A percentile compares a stretch with the other conserved stretches of the same genome.
These are phyloP conservation scores for Magallana ariakensis DNA, from an alignment of 1,140 invertebrate genomes.

Conservation along the genomic window DNA sequence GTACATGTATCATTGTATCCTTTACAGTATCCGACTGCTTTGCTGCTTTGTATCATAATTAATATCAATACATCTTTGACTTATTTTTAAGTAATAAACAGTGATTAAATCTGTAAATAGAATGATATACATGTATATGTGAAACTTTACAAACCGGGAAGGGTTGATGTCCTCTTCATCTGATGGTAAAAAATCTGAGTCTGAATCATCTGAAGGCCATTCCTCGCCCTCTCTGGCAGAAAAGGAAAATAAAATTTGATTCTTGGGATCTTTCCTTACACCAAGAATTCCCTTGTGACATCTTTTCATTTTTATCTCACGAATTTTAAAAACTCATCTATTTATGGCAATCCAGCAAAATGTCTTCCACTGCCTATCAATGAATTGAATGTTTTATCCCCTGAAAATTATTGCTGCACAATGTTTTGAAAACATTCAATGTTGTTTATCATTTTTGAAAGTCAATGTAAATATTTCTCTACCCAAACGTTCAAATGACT, in stretches of 20 bases:
- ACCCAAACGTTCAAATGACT: background rate
- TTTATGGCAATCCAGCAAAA: too few relatives aligned
- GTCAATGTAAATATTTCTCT: background rate
- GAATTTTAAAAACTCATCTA: too few relatives aligned
- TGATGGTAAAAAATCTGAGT: constrained; percentile 68
- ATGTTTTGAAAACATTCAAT: background rate
- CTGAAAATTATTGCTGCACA: background rate
- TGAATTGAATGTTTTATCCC: too few relatives aligned
- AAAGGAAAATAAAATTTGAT: constrained; percentile 72
- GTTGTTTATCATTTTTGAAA: background rate
- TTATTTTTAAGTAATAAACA: too few relatives aligned
- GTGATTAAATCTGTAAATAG: too few relatives aligned
- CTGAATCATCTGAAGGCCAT: constrained; percentile 74
- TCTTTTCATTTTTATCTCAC: constrained; percentile 18
- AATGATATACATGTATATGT: too few relatives aligned
- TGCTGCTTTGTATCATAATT: too few relatives aligned
- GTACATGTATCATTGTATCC: too few relatives aligned
- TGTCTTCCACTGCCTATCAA: too few relatives aligned
- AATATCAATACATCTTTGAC: too few relatives aligned
- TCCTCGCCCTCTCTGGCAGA: constrained; percentile 68
- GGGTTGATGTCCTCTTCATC: constrained; percentile 51
- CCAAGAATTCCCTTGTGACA: constrained; percentile 68
- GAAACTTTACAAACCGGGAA: background rate
- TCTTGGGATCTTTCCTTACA: constrained; percentile 69
- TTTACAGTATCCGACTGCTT: too few relatives aligned